Evolutionary conservation across 2,113 vertebrate species (phyloP).

Genomic region (Haemorhous mexicanus): DNA sequence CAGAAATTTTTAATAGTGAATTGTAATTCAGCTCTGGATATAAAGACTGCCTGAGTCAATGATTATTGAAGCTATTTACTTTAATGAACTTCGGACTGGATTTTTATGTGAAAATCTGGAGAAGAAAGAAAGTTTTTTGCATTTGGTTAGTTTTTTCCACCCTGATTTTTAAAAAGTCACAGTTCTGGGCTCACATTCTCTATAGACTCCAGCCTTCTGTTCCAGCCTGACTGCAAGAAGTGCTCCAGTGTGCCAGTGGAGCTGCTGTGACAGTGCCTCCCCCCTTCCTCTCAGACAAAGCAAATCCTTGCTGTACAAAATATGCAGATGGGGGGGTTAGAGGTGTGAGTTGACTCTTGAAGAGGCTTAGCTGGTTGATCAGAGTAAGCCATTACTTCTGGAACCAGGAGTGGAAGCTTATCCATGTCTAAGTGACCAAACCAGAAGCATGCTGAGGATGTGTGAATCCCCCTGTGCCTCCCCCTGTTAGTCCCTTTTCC

Average conservation of each 20-base stretch:
- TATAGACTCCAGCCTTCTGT: neutral
- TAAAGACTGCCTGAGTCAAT: neutral
- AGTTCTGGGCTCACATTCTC: neutral
- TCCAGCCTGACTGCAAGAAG: neutral
- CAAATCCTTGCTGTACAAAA: neutral
- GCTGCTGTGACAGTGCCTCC: neutral
- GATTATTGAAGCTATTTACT: constrained; percentile 7
- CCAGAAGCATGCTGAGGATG: neutral
- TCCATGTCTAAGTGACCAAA: neutral
- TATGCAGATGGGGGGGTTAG: neutral
- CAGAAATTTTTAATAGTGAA: constrained; percentile 18
- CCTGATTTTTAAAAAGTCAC: neutral
- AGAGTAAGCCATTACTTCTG: neutral
- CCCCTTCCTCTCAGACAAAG: neutral
- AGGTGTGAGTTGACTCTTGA: neutral
- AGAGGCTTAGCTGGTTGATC: neutral
- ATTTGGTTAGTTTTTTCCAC: neutral
- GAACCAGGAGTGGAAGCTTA: neutral
- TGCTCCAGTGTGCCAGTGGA: neutral
- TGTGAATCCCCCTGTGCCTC: neutral
- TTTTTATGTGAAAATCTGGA: neutral
- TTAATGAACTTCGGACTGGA: neutral
- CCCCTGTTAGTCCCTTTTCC: neutral
- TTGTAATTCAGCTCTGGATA: constrained; percentile 12
- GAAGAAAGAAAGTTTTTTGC: neutral